Evolutionary conservation across 2,113 vertebrate species (phyloP).

Genomic region (Zingel zingel): DNA sequence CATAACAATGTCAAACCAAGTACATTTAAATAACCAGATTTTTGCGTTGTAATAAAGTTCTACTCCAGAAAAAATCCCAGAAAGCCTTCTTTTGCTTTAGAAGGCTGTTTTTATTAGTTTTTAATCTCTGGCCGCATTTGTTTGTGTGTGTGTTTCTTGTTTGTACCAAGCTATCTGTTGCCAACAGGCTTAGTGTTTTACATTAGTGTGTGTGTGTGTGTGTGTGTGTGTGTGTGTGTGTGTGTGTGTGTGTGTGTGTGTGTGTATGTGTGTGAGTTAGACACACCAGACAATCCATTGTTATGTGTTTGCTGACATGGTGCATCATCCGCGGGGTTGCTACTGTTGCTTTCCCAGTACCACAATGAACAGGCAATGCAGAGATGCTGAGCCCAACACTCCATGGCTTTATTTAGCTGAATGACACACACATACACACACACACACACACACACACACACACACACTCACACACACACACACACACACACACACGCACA

Average conservation of each 20-base stretch:
- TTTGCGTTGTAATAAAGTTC: not conserved
- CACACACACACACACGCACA: conserved; percentile 7
- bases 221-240: conserved; percentile 21
- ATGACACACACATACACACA: conserved; percentile 48
- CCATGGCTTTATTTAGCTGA: conserved; percentile 76
- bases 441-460: conserved; percentile 28
- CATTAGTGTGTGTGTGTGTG: conserved; percentile 13
- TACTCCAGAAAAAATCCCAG: not conserved
- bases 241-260: conserved; percentile 25
- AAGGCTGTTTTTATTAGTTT: not conserved
- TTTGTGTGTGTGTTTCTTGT: conserved; percentile 37
- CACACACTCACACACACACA: conserved; percentile 17
- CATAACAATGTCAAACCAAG: not conserved
- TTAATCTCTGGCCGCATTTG: conserved; percentile 12
- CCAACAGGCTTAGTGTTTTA: conserved; percentile 54
- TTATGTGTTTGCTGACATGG: conserved; percentile 85
- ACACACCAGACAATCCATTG: conserved; percentile 75
- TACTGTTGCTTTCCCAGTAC: conserved; percentile 68
- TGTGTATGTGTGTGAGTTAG: not conserved
- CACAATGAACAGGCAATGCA: conserved; percentile 76
- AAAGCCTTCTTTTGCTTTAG: not conserved
- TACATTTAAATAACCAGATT: not conserved
- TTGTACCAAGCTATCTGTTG: conserved; percentile 24
- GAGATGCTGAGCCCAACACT: conserved; percentile 81
- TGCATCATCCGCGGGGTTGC: conserved; percentile 71